These are phyloP conservation scores for Chelonia mydas DNA, from an alignment of 2,797 vertebrate genomes.

Conservation along the genomic window DNA sequence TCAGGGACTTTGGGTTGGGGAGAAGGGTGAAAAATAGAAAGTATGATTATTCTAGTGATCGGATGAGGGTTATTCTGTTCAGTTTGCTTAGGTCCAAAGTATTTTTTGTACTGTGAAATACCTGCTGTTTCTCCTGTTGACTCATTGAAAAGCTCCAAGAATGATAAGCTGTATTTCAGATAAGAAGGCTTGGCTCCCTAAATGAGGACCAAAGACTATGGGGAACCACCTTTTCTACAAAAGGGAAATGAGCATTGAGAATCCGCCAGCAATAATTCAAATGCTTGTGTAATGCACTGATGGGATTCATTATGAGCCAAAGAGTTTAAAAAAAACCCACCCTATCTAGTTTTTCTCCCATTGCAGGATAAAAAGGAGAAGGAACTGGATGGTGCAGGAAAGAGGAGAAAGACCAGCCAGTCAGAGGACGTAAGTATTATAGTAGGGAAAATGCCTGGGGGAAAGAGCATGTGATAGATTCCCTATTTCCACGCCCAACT, in stretches of 20 bases:
- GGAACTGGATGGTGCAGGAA: constrained; percentile 91
- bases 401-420: constrained; percentile 96
- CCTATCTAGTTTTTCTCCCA: not conserved
- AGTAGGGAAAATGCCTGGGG: not conserved
- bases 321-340: not conserved
- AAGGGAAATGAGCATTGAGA: not conserved
- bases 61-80: not conserved
- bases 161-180: not conserved
- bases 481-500: not conserved
- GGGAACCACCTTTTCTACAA: not conserved
- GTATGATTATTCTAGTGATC: not conserved
- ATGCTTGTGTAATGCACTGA: not conserved
- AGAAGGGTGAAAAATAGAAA: not conserved
- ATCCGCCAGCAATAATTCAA: not conserved
- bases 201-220: not conserved
- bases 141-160: not conserved
- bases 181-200: not conserved
- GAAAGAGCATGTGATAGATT: not conserved
- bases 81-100: not conserved
- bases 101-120: not conserved
- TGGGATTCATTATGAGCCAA: not conserved
- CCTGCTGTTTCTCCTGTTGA: not conserved
- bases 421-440: constrained; percentile 92
- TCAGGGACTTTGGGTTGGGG: not conserved
- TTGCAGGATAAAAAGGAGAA: constrained; percentile 97